Conservation (phyloP, 2,888 invertebrate genomes). For the Lamellibrachia columna region DNA sequence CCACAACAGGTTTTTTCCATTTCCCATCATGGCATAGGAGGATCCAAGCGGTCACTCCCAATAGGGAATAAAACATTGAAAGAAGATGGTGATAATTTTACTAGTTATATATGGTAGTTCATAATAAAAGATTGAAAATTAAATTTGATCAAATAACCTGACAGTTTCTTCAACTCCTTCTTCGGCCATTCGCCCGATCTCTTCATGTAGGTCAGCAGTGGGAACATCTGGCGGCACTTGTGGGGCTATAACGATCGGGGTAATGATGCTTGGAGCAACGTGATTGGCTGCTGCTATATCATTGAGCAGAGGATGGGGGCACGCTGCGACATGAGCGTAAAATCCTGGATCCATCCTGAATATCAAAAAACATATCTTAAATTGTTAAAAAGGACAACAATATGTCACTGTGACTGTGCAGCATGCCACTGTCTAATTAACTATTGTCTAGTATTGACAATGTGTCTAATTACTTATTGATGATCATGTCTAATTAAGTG, state of each 20-base stretch:
- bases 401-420: neutral
- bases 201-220: conserved; percentile 44
- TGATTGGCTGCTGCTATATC: neutral
- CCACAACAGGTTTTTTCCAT: too few species aligned
- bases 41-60: too few species aligned
- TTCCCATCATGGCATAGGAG: too few species aligned
- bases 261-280: neutral
- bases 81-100: too few species aligned
- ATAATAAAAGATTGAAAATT: neutral
- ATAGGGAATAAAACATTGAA: too few species aligned
- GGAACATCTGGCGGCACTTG: conserved; percentile 33
- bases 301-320: neutral
- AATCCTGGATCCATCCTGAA: neutral
- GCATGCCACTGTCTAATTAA: neutral
- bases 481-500: too few species aligned
- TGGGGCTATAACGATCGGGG: neutral
- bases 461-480: too few species aligned
- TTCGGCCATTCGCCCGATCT: conserved; percentile 48
- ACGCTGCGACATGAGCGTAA: neutral
- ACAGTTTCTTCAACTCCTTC: conserved; percentile 57
- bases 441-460: neutral
- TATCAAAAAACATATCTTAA: too few species aligned
- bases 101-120: neutral
- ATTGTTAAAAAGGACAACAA: neutral
- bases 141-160: conserved; percentile 43